A percentile compares a stretch with the other conserved stretches of the same genome.
Conservation (phyloP, 1,140 invertebrate species). For the Pogonomyrmex barbatus region DNA sequence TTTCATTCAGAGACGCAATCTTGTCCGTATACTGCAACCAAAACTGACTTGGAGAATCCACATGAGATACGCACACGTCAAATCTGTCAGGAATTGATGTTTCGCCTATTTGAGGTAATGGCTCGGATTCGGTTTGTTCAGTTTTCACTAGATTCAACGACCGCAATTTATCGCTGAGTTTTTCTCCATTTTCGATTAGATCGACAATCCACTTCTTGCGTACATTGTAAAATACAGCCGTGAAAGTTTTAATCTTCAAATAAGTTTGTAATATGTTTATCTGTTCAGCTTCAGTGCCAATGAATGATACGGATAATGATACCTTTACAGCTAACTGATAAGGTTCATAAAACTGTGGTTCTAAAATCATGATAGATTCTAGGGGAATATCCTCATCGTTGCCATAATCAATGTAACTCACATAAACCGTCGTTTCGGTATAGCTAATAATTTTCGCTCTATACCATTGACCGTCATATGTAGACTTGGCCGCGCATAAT, state of each 20-base stretch:
- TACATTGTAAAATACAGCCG: conserved; percentile 79
- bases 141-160: conserved; percentile 50
- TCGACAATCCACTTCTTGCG: conserved; percentile 81
- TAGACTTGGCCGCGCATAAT: conserved; percentile 88
- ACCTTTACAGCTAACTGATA: conserved; percentile 87
- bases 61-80: conserved; percentile 76
- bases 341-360: conserved; percentile 86
- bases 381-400: conserved; percentile 82
- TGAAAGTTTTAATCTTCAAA: conserved; percentile 73
- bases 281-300: conserved; percentile 80
- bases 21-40: conserved; percentile 79
- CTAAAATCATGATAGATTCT: conserved; percentile 79
- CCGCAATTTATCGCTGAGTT: conserved; percentile 77
- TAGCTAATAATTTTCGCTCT: conserved; percentile 76
- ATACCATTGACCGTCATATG: conserved; percentile 88
- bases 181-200: conserved; percentile 74
- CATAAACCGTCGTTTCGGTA: conserved; percentile 60
- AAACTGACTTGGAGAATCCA: conserved; percentile 80
- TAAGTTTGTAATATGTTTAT: conserved; percentile 72
- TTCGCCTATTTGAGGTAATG: conserved; percentile 34
- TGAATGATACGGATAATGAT: conserved; percentile 78
- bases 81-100: conserved; percentile 73
- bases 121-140: conserved; percentile 42
- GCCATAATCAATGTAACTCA: conserved; percentile 87
- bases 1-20: conserved; percentile 54